phyloP scores from a whole-genome alignment of 37 sponge, comb jelly and placozoan species.

The Diacarnus erythraeanus region DNA sequence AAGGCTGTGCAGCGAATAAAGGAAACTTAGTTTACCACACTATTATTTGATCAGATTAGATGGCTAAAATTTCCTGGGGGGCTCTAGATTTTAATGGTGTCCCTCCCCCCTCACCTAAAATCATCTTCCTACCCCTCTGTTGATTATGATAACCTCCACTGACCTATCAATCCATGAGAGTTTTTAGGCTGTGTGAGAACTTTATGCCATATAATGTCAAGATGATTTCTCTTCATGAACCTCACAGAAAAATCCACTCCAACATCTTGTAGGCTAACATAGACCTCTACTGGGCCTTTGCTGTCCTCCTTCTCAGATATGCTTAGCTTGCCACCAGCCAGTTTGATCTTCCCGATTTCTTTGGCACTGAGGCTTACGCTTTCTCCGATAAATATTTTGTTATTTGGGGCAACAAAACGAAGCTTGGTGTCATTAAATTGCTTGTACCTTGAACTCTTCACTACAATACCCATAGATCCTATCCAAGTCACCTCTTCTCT shows the following conservation, averaged over 20 bases:
- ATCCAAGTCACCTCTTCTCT: conserved; percentile 44
- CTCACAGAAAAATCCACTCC: conserved; percentile 26
- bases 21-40: no score
- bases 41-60: no score
- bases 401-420: conserved; percentile 9
- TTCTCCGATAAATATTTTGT: conserved; percentile 18
- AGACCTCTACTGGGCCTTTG: neutral
- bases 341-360: neutral
- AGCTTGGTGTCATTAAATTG: conserved; percentile 12
- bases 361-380: conserved; percentile 7
- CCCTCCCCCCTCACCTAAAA: no score
- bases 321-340: conserved; percentile 12
- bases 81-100: no score
- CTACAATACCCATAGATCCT: conserved; percentile 30
- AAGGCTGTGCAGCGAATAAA: no score
- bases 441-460: conserved; percentile 7
- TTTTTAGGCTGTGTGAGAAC: conserved; percentile 7
- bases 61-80: no score
- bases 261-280: conserved; percentile 22
- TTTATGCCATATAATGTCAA: conserved; percentile 38
- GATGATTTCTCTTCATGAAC: conserved; percentile 19
- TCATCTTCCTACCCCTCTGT: no score
- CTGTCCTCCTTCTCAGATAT: conserved; percentile 16
- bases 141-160: neutral
- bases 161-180: conserved; percentile 43